phyloP scores from a whole-genome alignment of 92 coral and sea anemone genomes.

The Metridium senile region DNA sequence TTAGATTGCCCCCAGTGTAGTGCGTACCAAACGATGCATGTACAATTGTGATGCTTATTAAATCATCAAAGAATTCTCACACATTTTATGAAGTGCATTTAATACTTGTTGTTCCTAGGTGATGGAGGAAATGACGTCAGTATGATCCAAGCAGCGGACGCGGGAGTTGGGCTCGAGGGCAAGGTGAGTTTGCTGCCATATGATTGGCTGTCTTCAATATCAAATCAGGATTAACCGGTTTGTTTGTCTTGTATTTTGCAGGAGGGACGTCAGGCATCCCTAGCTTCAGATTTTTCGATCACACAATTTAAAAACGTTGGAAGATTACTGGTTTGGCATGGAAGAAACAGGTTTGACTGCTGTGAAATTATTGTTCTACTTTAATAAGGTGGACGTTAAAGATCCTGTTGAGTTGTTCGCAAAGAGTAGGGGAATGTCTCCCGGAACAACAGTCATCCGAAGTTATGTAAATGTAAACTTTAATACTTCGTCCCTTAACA shows the following conservation, averaged over 20 bases:
- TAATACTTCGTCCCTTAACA: too few relatives aligned
- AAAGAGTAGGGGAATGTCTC: too few relatives aligned
- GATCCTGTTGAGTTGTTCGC: too few relatives aligned
- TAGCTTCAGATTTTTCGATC: conserved; percentile 98
- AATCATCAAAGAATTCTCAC: too few relatives aligned
- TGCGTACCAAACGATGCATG: too few relatives aligned
- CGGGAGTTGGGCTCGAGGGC: conserved; percentile 98
- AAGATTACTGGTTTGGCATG: conserved; percentile 94
- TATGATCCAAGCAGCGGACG: conserved; percentile 99
- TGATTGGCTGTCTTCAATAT: background rate
- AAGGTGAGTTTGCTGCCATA: conserved; percentile 55
- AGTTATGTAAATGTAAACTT: too few relatives aligned
- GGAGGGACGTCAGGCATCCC: conserved; percentile 99
- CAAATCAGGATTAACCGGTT: background rate
- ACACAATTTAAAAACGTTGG: conserved; percentile 93
- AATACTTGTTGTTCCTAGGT: conserved; percentile 39
- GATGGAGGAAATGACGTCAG: conserved; percentile 99
- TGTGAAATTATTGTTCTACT: too few relatives aligned
- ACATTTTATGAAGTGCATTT: background rate
- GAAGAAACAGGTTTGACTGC: conserved; percentile 83
- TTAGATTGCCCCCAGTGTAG: too few relatives aligned
- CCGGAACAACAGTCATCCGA: too few relatives aligned
- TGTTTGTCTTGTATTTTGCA: conserved; percentile 16
- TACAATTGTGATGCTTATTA: too few relatives aligned
- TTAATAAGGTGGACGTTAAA: too few relatives aligned